Conservation (phyloP, 2,888 invertebrate species). For the Gasteruption jaculator region DNA sequence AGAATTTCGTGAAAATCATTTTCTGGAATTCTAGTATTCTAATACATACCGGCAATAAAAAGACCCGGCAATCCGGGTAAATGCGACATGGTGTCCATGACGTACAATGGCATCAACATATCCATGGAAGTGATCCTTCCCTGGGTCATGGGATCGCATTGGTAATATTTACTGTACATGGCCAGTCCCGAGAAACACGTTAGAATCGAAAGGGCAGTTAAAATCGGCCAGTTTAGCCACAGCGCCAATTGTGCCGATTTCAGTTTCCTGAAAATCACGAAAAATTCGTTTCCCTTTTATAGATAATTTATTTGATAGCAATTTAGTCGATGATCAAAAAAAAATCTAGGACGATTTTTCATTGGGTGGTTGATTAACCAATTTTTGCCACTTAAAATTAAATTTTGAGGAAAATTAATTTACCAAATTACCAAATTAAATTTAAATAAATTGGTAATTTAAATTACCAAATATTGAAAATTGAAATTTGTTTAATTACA, state of each 20-base stretch:
- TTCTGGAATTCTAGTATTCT: neutral
- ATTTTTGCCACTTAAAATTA: too few relatives aligned
- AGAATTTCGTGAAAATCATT: neutral
- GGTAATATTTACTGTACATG: slow-evolving; percentile 76
- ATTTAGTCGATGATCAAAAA: neutral
- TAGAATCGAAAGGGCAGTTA: slow-evolving; percentile 66
- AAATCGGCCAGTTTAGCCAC: slow-evolving; percentile 79
- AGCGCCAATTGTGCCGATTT: slow-evolving; percentile 68
- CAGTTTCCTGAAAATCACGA: slow-evolving; percentile 52
- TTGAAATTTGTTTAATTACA: too few relatives aligned
- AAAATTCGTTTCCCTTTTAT: slow-evolving; percentile 9
- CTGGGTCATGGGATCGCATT: slow-evolving; percentile 73
- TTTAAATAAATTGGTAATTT: too few relatives aligned
- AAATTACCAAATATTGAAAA: too few relatives aligned
- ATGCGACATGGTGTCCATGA: slow-evolving; percentile 68
- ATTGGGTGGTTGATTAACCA: too few relatives aligned
- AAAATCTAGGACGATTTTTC: neutral
- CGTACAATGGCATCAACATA: slow-evolving; percentile 77
- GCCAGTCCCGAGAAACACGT: slow-evolving; percentile 68
- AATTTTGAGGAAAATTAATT: too few relatives aligned
- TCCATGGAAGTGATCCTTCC: slow-evolving; percentile 64
- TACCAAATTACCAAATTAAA: too few relatives aligned
- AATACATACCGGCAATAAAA: slow-evolving; percentile 66
- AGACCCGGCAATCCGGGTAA: slow-evolving; percentile 81
- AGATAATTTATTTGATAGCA: neutral